Base-by-base conservation (phyloP, 2,797 vertebrate genomes). In the Hydrocynus forskahlii region DNA sequence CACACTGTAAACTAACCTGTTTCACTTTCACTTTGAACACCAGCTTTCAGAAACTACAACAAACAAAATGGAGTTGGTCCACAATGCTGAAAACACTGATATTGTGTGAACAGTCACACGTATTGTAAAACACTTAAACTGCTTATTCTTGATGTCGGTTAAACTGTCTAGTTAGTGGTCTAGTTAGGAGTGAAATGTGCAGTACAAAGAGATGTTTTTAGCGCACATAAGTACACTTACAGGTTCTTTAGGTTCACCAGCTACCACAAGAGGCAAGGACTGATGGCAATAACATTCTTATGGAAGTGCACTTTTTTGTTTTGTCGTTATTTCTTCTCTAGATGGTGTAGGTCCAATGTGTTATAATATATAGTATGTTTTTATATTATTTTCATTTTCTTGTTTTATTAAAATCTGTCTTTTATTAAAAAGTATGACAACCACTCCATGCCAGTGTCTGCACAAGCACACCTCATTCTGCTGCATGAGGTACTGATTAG, bases 241-340 rank as follows among this genome's bases (percentile, higher is more conserved):
- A 21, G 55, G 57, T 62, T 60, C 23, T 35, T 76, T 55, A 43
- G 29, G 25, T 64, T 29, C 38, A 77, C 71, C 59, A 82, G 70
- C 12, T 9, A 29, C 5, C 10, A 35, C 52, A 43, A 52, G 21
- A 19, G 79, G 60, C 54, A 59, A 50, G 29, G 23, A 17, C 29
- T 23, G 55, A 77, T 12, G 73, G 81, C 79, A 87, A 85, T 83
- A 84, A 84, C 25, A 29, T 76, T 83, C 13, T 29, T 55, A 35
- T 79, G 75, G 48, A 81, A 85, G 62, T 82, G 73, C 50, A 79
- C 60, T 81, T 66, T 63, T 66, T 67, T 67, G 38, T 43, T 67
- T 45, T 19, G 10, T 7, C 17, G 19, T 45, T 35, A 66, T 67
- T 43, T 67, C 21, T 43, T 14, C 19, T 67, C 9, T 9, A 43